These are phyloP conservation scores for Ichneumoninae sp. DNA, from an alignment of 2,888 invertebrate genomes.

Conservation along the genomic window DNA sequence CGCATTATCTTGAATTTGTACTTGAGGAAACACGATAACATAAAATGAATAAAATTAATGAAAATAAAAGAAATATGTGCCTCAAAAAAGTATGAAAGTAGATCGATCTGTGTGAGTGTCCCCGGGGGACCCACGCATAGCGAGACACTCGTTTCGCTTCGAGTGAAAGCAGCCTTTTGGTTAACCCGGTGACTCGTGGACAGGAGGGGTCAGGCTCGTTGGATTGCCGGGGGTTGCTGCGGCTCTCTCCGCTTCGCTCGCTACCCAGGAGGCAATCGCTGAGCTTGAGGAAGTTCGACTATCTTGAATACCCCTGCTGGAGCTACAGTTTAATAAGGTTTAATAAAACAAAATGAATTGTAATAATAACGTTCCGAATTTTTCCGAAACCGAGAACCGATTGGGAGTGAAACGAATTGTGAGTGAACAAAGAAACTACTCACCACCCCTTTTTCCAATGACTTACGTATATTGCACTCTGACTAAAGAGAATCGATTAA, in stretches of 20 bases:
- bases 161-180: constrained; percentile 65
- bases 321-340: constrained; percentile 13
- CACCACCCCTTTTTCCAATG: background rate
- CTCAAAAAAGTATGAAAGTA: constrained; percentile 65
- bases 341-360: constrained; percentile 29
- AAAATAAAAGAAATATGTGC: constrained; percentile 46
- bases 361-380: background rate
- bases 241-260: constrained; percentile 44
- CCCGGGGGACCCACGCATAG: constrained; percentile 69
- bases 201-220: constrained; percentile 70
- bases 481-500: background rate
- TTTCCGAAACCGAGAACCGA: background rate
- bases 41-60: constrained; percentile 26
- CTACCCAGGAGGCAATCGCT: constrained; percentile 62
- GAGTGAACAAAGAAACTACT: background rate
- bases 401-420: background rate
- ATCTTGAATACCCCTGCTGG: constrained; percentile 60
- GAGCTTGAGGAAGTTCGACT: constrained; percentile 64
- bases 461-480: background rate
- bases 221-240: constrained; percentile 69
- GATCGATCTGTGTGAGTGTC: constrained; percentile 68
- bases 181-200: constrained; percentile 59
- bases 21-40: background rate
- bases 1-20: background rate
- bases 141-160: constrained; percentile 66